Evolutionary conservation across 1,140 invertebrate species (phyloP), one percentile per base, ranked within the genome.

Genomic region (Neomicropteryx cornuta): DNA sequence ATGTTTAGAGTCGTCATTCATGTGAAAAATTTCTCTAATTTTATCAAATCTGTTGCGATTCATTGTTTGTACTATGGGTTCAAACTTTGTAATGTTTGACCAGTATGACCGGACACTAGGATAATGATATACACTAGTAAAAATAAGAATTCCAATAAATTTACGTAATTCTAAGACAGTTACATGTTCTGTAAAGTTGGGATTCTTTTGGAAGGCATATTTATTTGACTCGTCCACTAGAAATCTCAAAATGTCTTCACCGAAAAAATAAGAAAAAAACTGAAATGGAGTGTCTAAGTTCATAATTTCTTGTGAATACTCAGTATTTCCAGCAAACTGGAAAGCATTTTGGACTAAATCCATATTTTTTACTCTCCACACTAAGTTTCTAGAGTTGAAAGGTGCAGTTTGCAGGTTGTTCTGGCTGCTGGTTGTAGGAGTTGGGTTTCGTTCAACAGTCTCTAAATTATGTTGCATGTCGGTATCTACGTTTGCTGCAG

Each of bases 91-190:
- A 6, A 6, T 32, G 14, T 44, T 41, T 30, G 18, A 28, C 49
- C 49, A 53, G 45, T 55, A 52, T 50, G 46, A 52, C 45, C 49
- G 36, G 39, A 48, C 45, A 51, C 44, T 48, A 45, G 46, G 52
- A 51, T 51, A 54, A 42, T 54, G 44, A 45, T 49, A 49, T 47
- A 52, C 47, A 49, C 44, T 43, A 43, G 41, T 51, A 48, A 46
- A 52, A 49, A 53, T 50, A 45, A 53, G 43, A 45, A 55, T 55
- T 41, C 47, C 46, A 48, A 53, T 42, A 51, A 52, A 55, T 46
- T 53, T 49, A 48, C 46, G 48, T 44, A 53, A 47, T 50, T 53
- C 51, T 42, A 32, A 32, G 30, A 32, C 5, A 32, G 30, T 32
- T 14, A 32, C 30, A 32, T 8, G 5, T 32, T 32, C 30, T 32